Evolutionary conservation across 30 jellyfish, hydroid and myxozoan species (phyloP).

Genomic region (Morbakka virulenta): DNA sequence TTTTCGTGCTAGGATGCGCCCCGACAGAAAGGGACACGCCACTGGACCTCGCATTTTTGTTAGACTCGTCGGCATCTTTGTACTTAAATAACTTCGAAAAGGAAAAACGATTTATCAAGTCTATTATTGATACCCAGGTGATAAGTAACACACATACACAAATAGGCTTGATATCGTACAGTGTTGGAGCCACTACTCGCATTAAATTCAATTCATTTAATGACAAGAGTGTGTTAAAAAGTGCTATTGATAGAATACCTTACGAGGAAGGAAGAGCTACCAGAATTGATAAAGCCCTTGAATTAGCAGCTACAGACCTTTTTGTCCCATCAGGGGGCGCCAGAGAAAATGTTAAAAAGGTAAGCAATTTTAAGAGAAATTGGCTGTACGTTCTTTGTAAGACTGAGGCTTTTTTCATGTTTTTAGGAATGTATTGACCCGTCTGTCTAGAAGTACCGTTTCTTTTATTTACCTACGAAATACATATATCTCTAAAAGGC

Average conservation of each 20-base stretch:
- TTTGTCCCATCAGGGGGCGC: conserved; percentile 65
- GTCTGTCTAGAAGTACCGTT: too few species aligned
- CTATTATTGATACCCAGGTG: conserved; percentile 49
- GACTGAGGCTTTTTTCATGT: not conserved
- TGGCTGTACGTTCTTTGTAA: not conserved
- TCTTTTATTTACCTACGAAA: too few species aligned
- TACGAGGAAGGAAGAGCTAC: conserved; percentile 61
- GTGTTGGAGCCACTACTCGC: conserved; percentile 59
- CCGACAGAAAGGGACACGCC: conserved; percentile 21
- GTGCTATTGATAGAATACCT: conserved; percentile 64
- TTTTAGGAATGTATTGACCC: too few species aligned
- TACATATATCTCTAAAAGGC: too few species aligned
- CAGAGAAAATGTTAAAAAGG: conserved; percentile 80
- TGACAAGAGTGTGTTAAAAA: conserved; percentile 6
- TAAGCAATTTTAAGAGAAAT: not conserved
- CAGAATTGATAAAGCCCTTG: conserved; percentile 79
- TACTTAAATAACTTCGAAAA: conserved; percentile 37
- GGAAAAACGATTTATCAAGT: conserved; percentile 63
- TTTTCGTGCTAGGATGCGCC: too few species aligned
- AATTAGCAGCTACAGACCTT: conserved; percentile 47
- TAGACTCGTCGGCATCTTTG: conserved; percentile 86
- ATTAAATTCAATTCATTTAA: conserved; percentile 44
- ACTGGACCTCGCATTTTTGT: conserved; percentile 75
- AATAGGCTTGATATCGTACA: conserved; percentile 65
- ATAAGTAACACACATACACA: conserved; percentile 41